Evolutionary conservation across 2,797 vertebrate species (phyloP).

Genomic region (Rhincodon typus): DNA sequence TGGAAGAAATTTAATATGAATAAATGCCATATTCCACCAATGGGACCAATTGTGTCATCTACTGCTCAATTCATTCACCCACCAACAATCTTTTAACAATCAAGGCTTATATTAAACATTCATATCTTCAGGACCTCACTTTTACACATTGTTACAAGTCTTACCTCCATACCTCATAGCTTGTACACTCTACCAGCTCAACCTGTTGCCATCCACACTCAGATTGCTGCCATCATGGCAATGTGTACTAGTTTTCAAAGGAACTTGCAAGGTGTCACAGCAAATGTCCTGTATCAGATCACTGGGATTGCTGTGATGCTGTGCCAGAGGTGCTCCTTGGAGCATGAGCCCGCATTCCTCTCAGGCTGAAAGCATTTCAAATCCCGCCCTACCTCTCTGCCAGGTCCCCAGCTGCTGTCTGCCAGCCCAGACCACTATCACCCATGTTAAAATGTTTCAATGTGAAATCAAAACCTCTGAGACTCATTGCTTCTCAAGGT

Average conservation of each 20-base stretch:
- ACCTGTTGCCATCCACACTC: background rate
- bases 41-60: background rate
- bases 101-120: background rate
- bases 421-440: background rate
- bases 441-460: background rate
- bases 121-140: no score
- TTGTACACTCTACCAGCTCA: background rate
- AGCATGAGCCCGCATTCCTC: background rate
- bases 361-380: background rate
- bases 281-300: background rate
- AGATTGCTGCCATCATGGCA: background rate
- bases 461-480: background rate
- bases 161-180: background rate
- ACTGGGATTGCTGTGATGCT: no score
- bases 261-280: background rate
- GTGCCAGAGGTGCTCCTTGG: no score
- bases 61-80: background rate
- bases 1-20: background rate
- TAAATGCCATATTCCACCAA: background rate
- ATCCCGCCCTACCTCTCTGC: background rate
- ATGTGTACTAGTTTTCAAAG: background rate
- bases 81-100: background rate
- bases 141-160: background rate
- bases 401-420: background rate
- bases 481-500: background rate